Evolutionary conservation across 2,113 vertebrate genomes (phyloP).

Genomic region (Myiagra hebetior): DNA sequence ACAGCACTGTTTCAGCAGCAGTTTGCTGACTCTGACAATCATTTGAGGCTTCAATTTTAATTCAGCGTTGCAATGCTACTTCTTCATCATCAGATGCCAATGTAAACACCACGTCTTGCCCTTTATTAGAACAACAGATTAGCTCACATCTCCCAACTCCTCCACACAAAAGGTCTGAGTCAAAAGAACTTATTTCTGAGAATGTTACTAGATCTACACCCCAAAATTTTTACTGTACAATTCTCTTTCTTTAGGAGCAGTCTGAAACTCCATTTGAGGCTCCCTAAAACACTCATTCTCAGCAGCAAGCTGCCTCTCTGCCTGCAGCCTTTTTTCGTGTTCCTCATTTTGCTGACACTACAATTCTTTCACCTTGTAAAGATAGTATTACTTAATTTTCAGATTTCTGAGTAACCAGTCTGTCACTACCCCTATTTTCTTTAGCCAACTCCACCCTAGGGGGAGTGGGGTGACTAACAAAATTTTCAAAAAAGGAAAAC

Average conservation of each 20-base stretch:
- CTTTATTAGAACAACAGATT: neutral
- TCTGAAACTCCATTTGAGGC: fast-evolving
- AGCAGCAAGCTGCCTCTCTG: neutral
- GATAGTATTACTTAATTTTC: neutral
- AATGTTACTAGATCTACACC: neutral
- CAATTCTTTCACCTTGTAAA: neutral
- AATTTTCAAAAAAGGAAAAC: neutral
- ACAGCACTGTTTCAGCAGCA: fast-evolving
- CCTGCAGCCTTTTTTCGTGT: neutral
- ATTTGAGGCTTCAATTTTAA: neutral
- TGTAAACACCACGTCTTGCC: fast-evolving
- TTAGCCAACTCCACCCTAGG: neutral
- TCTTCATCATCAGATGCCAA: neutral
- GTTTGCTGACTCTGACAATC: neutral
- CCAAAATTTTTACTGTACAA: neutral
- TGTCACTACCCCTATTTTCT: neutral
- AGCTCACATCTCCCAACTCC: neutral
- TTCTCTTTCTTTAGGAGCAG: neutral
- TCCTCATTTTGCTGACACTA: neutral
- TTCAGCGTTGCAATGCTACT: neutral
- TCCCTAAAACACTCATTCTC: neutral
- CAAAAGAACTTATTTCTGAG: neutral
- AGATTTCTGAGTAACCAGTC: neutral
- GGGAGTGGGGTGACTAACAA: neutral
- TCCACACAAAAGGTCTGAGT: neutral